phyloP scores from a whole-genome alignment of 2,797 vertebrate genomes.

The Lindbergichthys nudifrons region DNA sequence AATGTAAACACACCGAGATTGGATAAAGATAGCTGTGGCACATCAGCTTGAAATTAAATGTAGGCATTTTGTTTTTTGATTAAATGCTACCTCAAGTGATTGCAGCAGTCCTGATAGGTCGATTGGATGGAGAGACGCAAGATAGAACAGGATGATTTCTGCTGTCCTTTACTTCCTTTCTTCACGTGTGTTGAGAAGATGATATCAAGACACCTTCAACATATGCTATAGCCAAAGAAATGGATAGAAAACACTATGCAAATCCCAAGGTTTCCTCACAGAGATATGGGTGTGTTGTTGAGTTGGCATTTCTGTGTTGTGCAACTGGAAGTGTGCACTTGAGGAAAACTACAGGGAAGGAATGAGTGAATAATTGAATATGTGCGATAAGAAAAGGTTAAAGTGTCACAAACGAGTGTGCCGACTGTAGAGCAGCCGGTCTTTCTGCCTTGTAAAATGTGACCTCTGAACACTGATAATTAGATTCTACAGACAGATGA shows the following conservation, averaged over 20 bases:
- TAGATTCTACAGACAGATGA: slow-evolving; percentile 55
- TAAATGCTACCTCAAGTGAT: slow-evolving; percentile 63
- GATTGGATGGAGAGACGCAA: slow-evolving; percentile 73
- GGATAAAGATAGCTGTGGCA: slow-evolving; percentile 45
- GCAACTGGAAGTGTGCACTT: slow-evolving; percentile 37
- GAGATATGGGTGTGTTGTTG: slow-evolving; percentile 58
- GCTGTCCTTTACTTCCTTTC: slow-evolving; percentile 62
- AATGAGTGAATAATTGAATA: slow-evolving; percentile 67
- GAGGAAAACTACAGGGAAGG: slow-evolving; percentile 46
- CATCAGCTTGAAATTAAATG: slow-evolving; percentile 66
- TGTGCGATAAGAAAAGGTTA: slow-evolving; percentile 63
- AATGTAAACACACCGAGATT: slow-evolving; percentile 56
- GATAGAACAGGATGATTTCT: slow-evolving; percentile 64
- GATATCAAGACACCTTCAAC: slow-evolving; percentile 39
- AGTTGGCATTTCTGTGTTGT: slow-evolving; percentile 48
- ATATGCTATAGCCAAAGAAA: slow-evolving; percentile 14
- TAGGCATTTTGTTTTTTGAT: slow-evolving; percentile 68
- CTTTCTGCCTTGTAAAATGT: slow-evolving; percentile 29
- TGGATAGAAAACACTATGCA: slow-evolving; percentile 57
- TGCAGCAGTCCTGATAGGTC: slow-evolving; percentile 57
- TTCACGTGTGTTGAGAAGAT: slow-evolving; percentile 47
- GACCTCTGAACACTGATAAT: slow-evolving; percentile 52
- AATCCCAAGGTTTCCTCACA: slow-evolving; percentile 63
- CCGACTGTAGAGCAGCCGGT: slow-evolving; percentile 26
- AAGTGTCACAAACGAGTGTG: slow-evolving; percentile 55